Evolutionary conservation across 2,797 vertebrate species (phyloP).

Genomic region (Botia almorhae): DNA sequence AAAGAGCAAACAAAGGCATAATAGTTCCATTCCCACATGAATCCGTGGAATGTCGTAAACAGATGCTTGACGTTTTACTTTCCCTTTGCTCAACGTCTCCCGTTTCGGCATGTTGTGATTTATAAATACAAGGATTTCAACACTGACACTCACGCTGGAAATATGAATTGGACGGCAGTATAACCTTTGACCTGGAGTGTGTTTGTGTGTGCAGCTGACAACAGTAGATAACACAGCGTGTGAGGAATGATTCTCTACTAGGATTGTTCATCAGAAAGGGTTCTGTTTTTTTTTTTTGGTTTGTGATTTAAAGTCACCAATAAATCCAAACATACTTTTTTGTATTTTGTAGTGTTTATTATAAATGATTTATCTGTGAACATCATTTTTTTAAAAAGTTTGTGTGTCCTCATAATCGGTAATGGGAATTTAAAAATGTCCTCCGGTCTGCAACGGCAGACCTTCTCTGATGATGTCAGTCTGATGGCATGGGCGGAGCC

Average conservation of each 20-base stretch:
- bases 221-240: background rate
- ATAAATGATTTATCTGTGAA: background rate
- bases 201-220: slow-evolving; percentile 32
- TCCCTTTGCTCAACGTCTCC: background rate
- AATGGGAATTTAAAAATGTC: no score
- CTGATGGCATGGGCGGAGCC: no score
- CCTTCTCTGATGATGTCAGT: no score
- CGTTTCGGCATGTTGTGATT: slow-evolving; percentile 26
- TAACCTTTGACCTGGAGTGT: slow-evolving; percentile 10
- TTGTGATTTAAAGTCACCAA: no score
- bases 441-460: no score
- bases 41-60: slow-evolving; percentile 30
- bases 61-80: background rate
- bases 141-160: background rate
- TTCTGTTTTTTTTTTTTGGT: no score
- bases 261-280: background rate
- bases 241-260: background rate
- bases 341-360: background rate
- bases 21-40: slow-evolving; percentile 29
- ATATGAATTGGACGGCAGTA: background rate
- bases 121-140: background rate
- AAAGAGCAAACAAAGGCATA: slow-evolving; percentile 38
- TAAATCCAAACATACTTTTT: no score
- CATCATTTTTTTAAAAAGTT: no score
- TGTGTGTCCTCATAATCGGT: no score